Evolutionary conservation across 1,140 invertebrate species (phyloP).

Genomic region (Aphelinus atriplicis): DNA sequence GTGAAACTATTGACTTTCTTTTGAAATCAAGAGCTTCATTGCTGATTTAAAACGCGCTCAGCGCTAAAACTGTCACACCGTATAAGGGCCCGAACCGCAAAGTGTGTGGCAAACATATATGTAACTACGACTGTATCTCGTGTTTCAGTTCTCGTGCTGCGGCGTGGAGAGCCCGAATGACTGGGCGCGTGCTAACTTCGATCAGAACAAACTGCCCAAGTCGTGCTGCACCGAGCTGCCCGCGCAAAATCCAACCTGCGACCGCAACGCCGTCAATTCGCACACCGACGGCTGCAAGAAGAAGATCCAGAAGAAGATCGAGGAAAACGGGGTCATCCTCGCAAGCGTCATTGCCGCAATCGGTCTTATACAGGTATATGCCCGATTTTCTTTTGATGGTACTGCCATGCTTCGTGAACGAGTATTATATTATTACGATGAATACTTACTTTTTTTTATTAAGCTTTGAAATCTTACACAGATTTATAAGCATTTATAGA

Average conservation of each 20-base stretch:
- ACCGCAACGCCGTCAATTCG: conserved; percentile 59
- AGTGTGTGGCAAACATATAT: not conserved
- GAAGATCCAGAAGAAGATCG: conserved; percentile 71
- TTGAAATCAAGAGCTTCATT: too few species aligned
- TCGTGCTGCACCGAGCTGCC: conserved; percentile 74
- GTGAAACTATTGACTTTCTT: too few species aligned
- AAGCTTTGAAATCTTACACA: too few species aligned
- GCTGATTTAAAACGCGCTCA: too few species aligned
- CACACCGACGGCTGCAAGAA: conserved; percentile 73
- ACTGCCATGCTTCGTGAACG: too few species aligned
- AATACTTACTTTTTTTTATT: not conserved
- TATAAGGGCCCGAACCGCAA: too few species aligned
- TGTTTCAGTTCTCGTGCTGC: conserved; percentile 79
- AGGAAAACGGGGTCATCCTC: conserved; percentile 76
- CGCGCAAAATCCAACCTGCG: conserved; percentile 67
- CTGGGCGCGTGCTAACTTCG: conserved; percentile 70
- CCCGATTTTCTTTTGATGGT: not conserved
- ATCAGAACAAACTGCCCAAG: conserved; percentile 70
- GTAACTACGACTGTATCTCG: not conserved
- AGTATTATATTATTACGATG: conserved; percentile 10
- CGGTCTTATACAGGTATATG: conserved; percentile 77
- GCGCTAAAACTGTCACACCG: too few species aligned
- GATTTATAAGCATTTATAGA: too few species aligned
- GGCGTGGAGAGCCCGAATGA: conserved; percentile 76
- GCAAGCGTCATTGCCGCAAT: conserved; percentile 82